Conservation (phyloP, 2,888 invertebrate genomes). For the Eristalinus sepulchralis region DNA sequence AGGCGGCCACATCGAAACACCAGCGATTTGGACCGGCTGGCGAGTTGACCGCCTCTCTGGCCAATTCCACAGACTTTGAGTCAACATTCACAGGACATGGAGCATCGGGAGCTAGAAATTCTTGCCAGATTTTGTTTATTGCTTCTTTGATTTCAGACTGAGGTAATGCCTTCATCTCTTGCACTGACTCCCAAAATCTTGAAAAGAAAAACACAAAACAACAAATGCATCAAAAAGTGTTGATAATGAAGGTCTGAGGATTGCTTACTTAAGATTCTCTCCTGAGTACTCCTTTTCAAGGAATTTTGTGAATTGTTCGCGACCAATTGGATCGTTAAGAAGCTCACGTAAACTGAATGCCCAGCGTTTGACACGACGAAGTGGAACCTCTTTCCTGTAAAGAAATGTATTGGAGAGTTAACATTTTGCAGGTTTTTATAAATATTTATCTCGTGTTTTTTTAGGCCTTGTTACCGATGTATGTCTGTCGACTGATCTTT, state of each 20-base stretch:
- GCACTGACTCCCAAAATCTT: conserved; percentile 97
- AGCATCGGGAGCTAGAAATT: conserved; percentile 96
- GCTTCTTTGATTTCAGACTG: conserved; percentile 91
- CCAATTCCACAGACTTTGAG: conserved; percentile 92
- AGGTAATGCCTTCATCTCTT: conserved; percentile 94
- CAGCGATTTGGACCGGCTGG: conserved; percentile 91
- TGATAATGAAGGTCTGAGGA: background rate
- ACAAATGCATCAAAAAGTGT: background rate
- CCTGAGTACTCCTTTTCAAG: conserved; percentile 99
- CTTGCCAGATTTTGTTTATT: conserved; percentile 94
- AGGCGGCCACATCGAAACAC: conserved; percentile 98
- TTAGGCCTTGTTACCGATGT: too few species aligned
- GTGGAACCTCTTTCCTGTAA: conserved; percentile 93
- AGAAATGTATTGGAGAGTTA: too few species aligned
- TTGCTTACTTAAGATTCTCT: conserved; percentile 95
- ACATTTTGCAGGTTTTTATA: too few species aligned
- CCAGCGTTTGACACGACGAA: conserved; percentile 97
- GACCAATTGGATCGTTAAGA: conserved; percentile 95
- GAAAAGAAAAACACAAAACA: conserved; percentile 23
- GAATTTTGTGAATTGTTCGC: conserved; percentile 97
- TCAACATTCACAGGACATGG: conserved; percentile 99
- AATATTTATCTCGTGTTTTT: too few species aligned
- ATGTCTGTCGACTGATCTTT: too few species aligned
- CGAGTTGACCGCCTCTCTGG: conserved; percentile 87
- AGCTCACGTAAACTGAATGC: conserved; percentile 97